phyloP scores from a whole-genome alignment of 2,888 invertebrate species.

The Euphydryas editha region DNA sequence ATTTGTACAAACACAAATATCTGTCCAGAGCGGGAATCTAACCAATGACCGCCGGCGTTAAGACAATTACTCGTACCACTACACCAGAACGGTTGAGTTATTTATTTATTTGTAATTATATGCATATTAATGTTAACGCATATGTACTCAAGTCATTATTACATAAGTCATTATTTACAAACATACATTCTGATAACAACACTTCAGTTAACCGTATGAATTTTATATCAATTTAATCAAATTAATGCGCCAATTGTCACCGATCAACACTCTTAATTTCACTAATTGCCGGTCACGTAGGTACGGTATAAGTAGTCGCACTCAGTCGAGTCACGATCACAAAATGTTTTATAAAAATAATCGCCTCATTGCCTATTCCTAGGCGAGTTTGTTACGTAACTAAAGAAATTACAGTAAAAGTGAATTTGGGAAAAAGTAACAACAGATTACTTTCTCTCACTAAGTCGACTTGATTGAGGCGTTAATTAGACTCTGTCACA shows the following conservation, averaged over 20 bases:
- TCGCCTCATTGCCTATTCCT: conserved; percentile 58
- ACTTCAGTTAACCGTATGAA: too few species aligned
- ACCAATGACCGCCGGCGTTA: too few species aligned
- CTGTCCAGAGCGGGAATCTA: too few species aligned
- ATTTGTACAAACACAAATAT: too few species aligned
- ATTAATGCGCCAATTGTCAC: neutral
- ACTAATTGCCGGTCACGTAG: conserved; percentile 54
- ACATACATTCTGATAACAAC: too few species aligned
- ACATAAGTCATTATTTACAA: too few species aligned
- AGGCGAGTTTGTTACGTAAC: conserved; percentile 54
- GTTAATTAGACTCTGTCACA: conserved; percentile 14
- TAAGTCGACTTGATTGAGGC: conserved; percentile 30
- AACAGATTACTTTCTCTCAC: conserved; percentile 41
- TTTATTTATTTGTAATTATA: too few species aligned
- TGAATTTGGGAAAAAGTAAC: conserved; percentile 51
- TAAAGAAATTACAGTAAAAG: conserved; percentile 52
- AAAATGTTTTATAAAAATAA: conserved; percentile 51
- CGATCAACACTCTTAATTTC: conserved; percentile 57
- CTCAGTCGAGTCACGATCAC: conserved; percentile 47
- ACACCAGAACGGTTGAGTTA: too few species aligned
- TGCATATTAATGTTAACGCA: too few species aligned
- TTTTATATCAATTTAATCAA: neutral
- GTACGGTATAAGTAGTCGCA: conserved; percentile 37
- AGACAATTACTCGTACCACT: too few species aligned
- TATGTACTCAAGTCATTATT: too few species aligned